Evolutionary conservation across 2,888 invertebrate genomes (phyloP), one percentile per base, ranked within the genome.

Genomic region (Fissipunctia ypsillon): DNA sequence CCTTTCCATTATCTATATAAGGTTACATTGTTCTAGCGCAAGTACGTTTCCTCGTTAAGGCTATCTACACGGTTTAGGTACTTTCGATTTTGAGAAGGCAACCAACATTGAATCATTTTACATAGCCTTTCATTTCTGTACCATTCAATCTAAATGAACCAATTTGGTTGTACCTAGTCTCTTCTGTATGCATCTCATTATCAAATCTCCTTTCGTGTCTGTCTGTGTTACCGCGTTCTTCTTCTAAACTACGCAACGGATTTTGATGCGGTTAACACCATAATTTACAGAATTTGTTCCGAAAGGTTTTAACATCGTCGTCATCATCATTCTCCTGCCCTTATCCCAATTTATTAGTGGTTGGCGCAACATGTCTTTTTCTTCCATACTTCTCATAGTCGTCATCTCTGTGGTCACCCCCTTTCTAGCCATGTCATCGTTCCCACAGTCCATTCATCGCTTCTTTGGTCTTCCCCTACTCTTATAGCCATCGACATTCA

Each of bases 1-100:
- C 84, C 76, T 80, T 80, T 77, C 65, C 73, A 66, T 35, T 25
- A n/a, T 14, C n/a, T 25, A 12, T 60, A 7, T 81, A 79, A 75
- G 69, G 73, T 38, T 56, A 52, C 41, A 63, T 77, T 63, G 63
- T 71, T 57, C n/a, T 35, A 54, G 3, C 56, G 22, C n/a, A 41
- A 59, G n/a, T 65, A 28, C 5, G 25, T 43, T 78, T 73, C 54
- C 75, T 63, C 22, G 48, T 52, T 52, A 56, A 12, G 25, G 25
- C 3, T 14, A 28, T 43, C 45, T 38, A 28, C n/a, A 19, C 4
- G 45, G 60, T 45, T 45, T 45, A n/a, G n/a, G n/a, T n/a, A 12
- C 28, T 54, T 38, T 25, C 7, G 52, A 70, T 43, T 69, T 14
- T 3, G 25, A 50, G 19, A 10, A 43, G n/a, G 19, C 19, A 25